Percentiles rank a stretch among this genome's conserved stretches.
Evolutionary conservation across 2,888 invertebrate genomes (phyloP).

Genomic region (Acronicta aceris): DNA sequence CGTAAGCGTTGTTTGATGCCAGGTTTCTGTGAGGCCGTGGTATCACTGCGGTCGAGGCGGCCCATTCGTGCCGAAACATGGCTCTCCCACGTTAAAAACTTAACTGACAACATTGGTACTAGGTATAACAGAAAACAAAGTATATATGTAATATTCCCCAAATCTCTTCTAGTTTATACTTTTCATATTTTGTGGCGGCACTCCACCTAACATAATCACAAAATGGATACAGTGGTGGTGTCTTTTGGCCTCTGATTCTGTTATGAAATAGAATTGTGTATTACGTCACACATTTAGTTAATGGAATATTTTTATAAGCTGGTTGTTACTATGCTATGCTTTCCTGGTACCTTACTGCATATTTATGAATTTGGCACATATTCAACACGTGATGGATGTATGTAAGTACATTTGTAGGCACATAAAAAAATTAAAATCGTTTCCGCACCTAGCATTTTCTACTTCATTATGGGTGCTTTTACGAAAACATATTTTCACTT

Average conservation of each 20-base stretch:
- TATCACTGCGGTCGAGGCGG: too few relatives aligned
- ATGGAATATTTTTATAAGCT: slow-evolving; percentile 65
- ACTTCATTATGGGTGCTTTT: too few relatives aligned
- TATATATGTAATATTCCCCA: not conserved
- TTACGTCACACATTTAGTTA: slow-evolving; percentile 70
- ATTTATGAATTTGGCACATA: slow-evolving; percentile 33
- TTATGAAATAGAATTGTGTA: slow-evolving; percentile 70
- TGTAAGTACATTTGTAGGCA: too few relatives aligned
- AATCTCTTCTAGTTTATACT: slow-evolving; percentile 48
- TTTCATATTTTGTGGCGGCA: slow-evolving; percentile 21
- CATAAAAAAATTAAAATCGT: too few relatives aligned
- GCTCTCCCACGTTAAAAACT: too few relatives aligned
- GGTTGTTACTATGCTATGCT: slow-evolving; percentile 43
- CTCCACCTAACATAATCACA: slow-evolving; percentile 65
- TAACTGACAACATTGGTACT: not conserved
- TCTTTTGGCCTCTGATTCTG: slow-evolving; percentile 69
- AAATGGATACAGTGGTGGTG: slow-evolving; percentile 67
- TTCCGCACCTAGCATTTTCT: too few relatives aligned
- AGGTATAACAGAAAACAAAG: too few relatives aligned
- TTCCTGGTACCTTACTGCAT: slow-evolving; percentile 42
- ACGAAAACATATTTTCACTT: too few relatives aligned
- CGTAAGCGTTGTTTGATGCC: too few relatives aligned
- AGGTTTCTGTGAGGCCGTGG: too few relatives aligned
- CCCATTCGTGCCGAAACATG: too few relatives aligned
- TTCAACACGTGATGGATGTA: slow-evolving; percentile 10